These are phyloP conservation scores for Folsomia candida DNA, from an alignment of 2,888 invertebrate species.

Conservation along the genomic window DNA sequence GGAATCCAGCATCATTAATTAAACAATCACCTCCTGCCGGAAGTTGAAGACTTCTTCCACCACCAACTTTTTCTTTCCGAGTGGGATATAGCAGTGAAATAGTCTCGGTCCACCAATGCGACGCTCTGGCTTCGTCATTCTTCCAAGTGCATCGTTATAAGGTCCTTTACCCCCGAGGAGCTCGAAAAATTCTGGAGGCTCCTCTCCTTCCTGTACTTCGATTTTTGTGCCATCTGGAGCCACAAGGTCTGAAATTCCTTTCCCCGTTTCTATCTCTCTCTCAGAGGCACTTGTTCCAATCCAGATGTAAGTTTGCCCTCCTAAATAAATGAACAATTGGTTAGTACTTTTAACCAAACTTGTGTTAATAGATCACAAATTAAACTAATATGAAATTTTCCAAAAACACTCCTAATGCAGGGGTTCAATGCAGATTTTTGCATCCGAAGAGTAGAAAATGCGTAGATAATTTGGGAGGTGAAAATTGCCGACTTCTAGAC, in stretches of 20 bases:
- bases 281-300: conserved; percentile 65
- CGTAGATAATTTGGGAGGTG: no score
- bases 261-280: conserved; percentile 63
- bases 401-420: no score
- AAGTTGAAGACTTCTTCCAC: conserved; percentile 71
- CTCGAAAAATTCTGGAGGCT: conserved; percentile 68
- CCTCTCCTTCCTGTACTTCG: conserved; percentile 64
- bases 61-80: conserved; percentile 61
- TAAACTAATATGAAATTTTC: no score
- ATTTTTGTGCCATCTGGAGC: conserved; percentile 58
- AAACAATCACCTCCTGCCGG: conserved; percentile 67
- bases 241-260: conserved; percentile 56
- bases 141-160: conserved; percentile 50
- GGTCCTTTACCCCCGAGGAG: conserved; percentile 63
- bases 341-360: no score
- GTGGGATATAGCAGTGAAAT: conserved; percentile 66
- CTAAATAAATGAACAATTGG: no score
- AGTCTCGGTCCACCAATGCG: conserved; percentile 60
- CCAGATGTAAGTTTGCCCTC: conserved; percentile 65
- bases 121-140: conserved; percentile 27
- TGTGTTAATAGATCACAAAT: no score
- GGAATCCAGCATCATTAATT: no score
- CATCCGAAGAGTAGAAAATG: no score
- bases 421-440: no score
- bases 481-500: no score